These are phyloP conservation scores for Solenodon paradoxus DNA, from an alignment of 2,113 vertebrate species.

Conservation along the genomic window DNA sequence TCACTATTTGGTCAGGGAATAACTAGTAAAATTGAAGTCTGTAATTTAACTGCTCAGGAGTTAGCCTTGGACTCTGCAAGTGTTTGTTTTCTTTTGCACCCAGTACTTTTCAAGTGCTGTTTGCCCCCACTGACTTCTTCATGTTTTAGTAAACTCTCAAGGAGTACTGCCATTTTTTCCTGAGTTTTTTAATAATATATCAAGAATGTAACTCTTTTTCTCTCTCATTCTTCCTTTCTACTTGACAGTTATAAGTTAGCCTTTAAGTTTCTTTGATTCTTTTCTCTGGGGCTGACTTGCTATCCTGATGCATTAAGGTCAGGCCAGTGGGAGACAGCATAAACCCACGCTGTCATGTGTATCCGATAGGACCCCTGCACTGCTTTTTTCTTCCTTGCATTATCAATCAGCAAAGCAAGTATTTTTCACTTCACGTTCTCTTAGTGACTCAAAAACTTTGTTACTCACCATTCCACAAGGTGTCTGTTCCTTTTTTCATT, in stretches of 20 bases:
- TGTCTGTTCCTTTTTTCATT: background rate
- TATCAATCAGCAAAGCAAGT: background rate
- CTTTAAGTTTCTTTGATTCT: background rate
- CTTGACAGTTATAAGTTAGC: background rate
- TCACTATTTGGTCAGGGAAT: background rate
- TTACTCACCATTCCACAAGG: background rate
- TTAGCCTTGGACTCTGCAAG: background rate
- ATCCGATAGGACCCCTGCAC: fast-evolving
- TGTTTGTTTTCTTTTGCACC: background rate
- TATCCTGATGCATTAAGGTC: background rate
- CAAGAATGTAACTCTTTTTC: background rate
- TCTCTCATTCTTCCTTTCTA: background rate
- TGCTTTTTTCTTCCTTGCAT: background rate
- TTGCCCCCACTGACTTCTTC: background rate
- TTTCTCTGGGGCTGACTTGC: background rate
- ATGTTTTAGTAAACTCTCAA: background rate
- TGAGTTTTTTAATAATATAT: background rate
- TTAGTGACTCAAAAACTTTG: background rate
- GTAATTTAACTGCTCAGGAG: background rate
- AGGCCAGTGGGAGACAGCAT: background rate
- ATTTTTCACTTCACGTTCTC: background rate
- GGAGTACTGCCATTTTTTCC: background rate
- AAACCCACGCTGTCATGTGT: background rate
- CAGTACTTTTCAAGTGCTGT: background rate
- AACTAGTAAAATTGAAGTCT: background rate